Base-by-base conservation (phyloP, 2,888 invertebrate genomes). In the Phortica magna region DNA sequence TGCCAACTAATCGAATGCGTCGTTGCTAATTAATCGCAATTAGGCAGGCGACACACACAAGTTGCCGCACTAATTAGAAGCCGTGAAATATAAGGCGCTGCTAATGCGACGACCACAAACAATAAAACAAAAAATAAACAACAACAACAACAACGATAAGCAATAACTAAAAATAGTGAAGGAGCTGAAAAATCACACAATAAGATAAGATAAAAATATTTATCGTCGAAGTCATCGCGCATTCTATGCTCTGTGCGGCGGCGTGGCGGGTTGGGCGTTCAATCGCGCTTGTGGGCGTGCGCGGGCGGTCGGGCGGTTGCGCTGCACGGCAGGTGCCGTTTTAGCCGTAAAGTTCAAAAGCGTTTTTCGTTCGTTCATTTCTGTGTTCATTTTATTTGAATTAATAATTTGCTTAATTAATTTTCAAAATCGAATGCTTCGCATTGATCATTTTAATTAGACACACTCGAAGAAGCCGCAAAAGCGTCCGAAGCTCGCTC, bases 361-460 rank as follows among this genome's bases (percentile, higher is more conserved):
- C 31, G 22, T 41, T 31, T 48, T 43, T 10, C 6, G 43, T 43
- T 2, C 48, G 48, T 14, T 48, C 48, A 48, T 48, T 48, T 48
- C 2, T 48, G 14, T 48, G 2, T 48, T 48, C 2, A 7, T 48
- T 80, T 74, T 79, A 76, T 81, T 78, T 77, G 73, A 80, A 81
- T 80, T 76, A 79, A 77, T 78, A 77, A 73, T 79, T 76, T 77
- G 79, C 79, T 80, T 80, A 83, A 80, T 81, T 80, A 78, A 78
- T 80, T 81, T 79, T 73, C 12, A 70, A 78, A 73, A 65, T 64
- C 72, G 78, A 77, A 79, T 81, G 76, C 79, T 83, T 82, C 83
- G 82, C 83, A 85, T 85, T 84, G 83, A 85, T 87, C 84, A 87
- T 87, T 81, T 80, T 81, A 81, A 81, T 81, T 81, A 80, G 81